These are phyloP conservation scores for Lacanobia wlatinum DNA, from an alignment of 2,888 invertebrate species.

Conservation along the genomic window DNA sequence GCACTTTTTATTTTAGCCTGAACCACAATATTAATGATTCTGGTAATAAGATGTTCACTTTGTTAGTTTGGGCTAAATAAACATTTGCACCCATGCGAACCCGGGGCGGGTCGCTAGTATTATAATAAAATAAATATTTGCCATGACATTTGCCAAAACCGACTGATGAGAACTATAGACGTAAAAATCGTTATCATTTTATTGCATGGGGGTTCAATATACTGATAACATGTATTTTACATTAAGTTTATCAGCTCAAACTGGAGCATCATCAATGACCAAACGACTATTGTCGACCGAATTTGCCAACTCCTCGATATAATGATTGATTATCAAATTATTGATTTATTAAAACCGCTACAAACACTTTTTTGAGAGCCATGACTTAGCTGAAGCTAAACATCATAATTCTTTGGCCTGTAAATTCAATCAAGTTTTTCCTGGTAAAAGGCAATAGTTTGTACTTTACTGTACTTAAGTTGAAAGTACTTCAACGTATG, in stretches of 20 bases:
- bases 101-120: too few relatives aligned
- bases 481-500: too few relatives aligned
- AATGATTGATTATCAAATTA: background rate
- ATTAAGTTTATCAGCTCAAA: background rate
- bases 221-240: conserved; percentile 14
- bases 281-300: background rate
- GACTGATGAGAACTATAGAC: background rate
- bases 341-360: background rate
- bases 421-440: background rate
- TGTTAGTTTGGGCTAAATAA: too few relatives aligned
- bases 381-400: background rate
- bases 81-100: too few relatives aligned
- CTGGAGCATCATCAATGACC: too few relatives aligned
- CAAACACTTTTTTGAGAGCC: background rate
- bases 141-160: too few relatives aligned
- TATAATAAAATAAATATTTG: too few relatives aligned
- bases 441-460: background rate
- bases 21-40: too few relatives aligned
- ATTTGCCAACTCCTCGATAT: background rate
- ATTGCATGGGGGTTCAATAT: background rate
- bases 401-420: background rate
- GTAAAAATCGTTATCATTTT: background rate
- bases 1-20: too few relatives aligned
- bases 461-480: too few relatives aligned
- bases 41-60: too few relatives aligned